Evolutionary conservation across 2,888 invertebrate species (phyloP).

Genomic region (Yponomeuta cagnagella): DNA sequence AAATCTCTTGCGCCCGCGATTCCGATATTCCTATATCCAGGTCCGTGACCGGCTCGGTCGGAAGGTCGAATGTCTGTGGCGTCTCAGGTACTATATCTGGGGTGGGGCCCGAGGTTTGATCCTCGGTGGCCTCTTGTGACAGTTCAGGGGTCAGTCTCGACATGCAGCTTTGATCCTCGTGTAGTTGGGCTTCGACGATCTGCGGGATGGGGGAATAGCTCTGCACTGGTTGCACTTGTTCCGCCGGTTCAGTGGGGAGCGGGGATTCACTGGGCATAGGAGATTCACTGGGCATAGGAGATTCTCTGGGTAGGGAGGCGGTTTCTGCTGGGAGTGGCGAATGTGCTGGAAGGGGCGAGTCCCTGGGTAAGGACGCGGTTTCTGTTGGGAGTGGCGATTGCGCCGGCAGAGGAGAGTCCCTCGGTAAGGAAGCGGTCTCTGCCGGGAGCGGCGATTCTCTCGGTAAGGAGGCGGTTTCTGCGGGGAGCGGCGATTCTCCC

Average conservation of each 20-base stretch:
- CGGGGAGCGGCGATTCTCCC: conserved; percentile 15
- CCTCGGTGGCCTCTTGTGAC: not conserved
- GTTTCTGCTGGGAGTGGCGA: conserved; percentile 21
- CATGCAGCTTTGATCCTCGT: conserved; percentile 2
- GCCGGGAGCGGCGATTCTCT: conserved; percentile 19
- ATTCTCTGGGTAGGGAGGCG: conserved; percentile 15
- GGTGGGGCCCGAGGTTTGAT: conserved; percentile 34
- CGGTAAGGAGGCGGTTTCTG: conserved; percentile 23
- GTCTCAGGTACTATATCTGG: conserved; percentile 57
- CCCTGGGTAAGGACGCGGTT: conserved; percentile 25
- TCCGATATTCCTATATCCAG: conserved; percentile 59
- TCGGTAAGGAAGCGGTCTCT: conserved; percentile 26
- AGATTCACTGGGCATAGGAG: conserved; percentile 14
- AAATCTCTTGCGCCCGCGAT: conserved; percentile 66
- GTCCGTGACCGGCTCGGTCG: conserved; percentile 57
- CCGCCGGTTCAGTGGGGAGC: conserved; percentile 1
- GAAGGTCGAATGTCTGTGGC: conserved; percentile 24
- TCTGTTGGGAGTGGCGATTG: conserved; percentile 14
- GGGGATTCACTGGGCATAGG: conserved; percentile 15
- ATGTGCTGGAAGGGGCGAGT: conserved; percentile 28
- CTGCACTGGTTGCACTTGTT: conserved; percentile 1
- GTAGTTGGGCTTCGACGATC: conserved; percentile 1
- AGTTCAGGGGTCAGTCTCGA: conserved; percentile 3
- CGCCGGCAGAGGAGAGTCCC: conserved; percentile 14
- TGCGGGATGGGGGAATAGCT: not conserved